Evolutionary conservation across 2,888 invertebrate genomes (phyloP).

Genomic region (Disparrhopalites patrizii): DNA sequence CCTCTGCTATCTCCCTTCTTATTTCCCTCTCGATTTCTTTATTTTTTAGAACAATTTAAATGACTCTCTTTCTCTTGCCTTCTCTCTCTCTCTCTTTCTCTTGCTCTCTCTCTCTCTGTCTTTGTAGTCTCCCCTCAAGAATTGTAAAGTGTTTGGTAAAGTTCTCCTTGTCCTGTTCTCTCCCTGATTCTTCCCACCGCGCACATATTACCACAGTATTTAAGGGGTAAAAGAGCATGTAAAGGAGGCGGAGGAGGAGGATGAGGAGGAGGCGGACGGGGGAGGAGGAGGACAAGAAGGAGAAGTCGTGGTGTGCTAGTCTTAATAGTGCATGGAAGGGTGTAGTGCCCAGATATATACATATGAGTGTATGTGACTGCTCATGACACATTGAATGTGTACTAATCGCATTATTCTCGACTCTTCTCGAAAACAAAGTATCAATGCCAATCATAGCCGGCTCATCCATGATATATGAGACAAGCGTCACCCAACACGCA

Average conservation of each 20-base stretch:
- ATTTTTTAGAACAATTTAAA: slow-evolving; percentile 18
- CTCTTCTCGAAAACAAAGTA: slow-evolving; percentile 36
- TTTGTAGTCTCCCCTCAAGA: too few species aligned
- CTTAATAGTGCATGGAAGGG: slow-evolving; percentile 15
- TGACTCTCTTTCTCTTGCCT: too few species aligned
- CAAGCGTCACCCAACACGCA: slow-evolving; percentile 36
- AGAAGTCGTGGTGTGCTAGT: slow-evolving; percentile 35
- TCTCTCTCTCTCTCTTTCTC: not conserved
- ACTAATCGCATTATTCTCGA: slow-evolving; percentile 37
- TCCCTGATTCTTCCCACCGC: too few species aligned
- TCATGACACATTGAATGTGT: slow-evolving; percentile 30
- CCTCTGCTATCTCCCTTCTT: too few species aligned
- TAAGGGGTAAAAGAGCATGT: too few species aligned
- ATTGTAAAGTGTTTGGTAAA: too few species aligned
- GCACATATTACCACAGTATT: too few species aligned
- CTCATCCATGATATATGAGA: slow-evolving; percentile 39
- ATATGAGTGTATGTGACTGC: slow-evolving; percentile 12
- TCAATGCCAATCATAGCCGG: slow-evolving; percentile 38
- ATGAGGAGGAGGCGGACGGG: slow-evolving; percentile 15
- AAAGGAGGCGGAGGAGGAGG: slow-evolving; percentile 19
- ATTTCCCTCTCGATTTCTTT: too few species aligned
- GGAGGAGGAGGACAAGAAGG: slow-evolving; percentile 33
- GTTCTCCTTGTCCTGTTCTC: too few species aligned
- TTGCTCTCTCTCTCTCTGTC: slow-evolving; percentile 16
- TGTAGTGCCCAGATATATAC: not conserved